Conservation (phyloP, 2,113 vertebrate species). For the Heliornis fulica region DNA sequence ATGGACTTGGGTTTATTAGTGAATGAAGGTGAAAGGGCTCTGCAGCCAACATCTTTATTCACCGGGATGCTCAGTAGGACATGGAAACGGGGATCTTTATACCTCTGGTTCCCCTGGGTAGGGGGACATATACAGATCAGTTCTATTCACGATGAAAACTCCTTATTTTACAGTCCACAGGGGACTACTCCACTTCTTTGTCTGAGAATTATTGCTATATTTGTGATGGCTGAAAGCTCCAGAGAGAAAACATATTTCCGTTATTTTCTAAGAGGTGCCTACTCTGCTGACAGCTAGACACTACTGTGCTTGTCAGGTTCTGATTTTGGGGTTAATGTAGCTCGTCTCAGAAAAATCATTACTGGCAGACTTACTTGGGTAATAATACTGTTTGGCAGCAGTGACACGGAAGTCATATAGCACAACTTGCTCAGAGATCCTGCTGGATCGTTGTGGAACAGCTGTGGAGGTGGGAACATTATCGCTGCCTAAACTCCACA, state of each 20-base stretch:
- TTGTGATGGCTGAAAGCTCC: neutral
- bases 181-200: neutral
- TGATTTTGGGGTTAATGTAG: neutral
- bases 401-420: neutral
- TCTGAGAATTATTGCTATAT: neutral
- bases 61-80: neutral
- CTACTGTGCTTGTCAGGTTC: neutral
- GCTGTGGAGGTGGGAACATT: neutral
- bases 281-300: neutral
- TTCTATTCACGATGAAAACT: neutral
- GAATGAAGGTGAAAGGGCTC: constrained; percentile 8
- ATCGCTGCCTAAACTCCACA: neutral
- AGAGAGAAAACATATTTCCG: neutral
- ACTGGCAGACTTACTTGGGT: neutral
- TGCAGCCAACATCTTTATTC: neutral
- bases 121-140: neutral
- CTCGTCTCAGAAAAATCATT: neutral
- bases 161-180: neutral
- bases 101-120: neutral
- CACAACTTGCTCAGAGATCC: neutral
- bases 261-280: neutral
- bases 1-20: neutral
- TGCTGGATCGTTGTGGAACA: neutral
- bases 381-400: neutral
- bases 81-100: neutral